These are phyloP conservation scores for Phylloscopus whistleri DNA, from an alignment of 2,113 vertebrate species.

Conservation along the genomic window DNA sequence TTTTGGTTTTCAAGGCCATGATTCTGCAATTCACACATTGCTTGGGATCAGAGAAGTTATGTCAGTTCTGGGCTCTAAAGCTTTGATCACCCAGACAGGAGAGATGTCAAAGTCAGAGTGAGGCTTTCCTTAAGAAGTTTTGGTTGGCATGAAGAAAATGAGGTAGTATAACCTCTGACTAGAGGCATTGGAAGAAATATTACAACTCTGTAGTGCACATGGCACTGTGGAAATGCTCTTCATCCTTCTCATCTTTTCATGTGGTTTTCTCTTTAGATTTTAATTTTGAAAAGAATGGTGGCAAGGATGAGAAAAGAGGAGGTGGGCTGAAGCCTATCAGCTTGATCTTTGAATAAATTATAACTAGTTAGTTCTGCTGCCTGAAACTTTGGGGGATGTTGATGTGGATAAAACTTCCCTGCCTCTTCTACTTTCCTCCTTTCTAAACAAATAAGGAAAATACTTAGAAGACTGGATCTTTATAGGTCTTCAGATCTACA, in stretches of 20 bases:
- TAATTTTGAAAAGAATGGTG: conserved; percentile 56
- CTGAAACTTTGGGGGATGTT: not conserved
- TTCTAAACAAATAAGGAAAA: conserved; percentile 8
- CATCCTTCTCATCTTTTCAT: conserved; percentile 38
- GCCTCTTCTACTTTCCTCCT: not conserved
- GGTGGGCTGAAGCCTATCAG: conserved; percentile 55
- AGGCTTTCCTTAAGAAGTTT: not conserved
- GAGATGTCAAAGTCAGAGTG: not conserved
- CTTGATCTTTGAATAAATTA: conserved; percentile 54
- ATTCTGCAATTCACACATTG: not conserved
- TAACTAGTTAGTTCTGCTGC: conserved; percentile 38
- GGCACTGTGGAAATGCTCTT: not conserved
- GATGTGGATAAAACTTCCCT: not conserved
- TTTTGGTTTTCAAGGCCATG: not conserved
- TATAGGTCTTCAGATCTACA: not conserved
- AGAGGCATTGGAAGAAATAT: not conserved
- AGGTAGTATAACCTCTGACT: not conserved
- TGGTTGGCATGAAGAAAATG: not conserved
- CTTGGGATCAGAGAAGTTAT: not conserved
- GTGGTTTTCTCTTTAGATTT: conserved; percentile 48
- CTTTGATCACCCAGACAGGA: not conserved
- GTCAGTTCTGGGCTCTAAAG: not conserved
- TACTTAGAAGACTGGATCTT: not conserved
- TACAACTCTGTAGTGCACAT: not conserved
- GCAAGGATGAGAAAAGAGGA: conserved; percentile 49